Evolutionary conservation across 1,140 invertebrate species (phyloP).

Genomic region (Drosophila mayri): DNA sequence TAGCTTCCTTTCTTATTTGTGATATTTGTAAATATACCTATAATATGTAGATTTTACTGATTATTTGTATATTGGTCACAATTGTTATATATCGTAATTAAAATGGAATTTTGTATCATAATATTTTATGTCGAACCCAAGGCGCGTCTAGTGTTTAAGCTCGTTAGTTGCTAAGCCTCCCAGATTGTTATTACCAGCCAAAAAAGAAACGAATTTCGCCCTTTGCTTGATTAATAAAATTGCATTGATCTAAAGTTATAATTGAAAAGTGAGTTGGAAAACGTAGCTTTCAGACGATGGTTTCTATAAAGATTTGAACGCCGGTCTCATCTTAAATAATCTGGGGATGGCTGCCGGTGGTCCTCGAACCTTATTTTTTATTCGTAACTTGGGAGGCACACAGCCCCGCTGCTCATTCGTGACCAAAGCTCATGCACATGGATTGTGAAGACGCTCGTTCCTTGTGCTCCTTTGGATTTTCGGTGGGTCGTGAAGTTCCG

Average conservation of each 20-base stretch:
- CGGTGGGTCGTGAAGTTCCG: not conserved
- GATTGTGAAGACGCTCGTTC: slow-evolving; percentile 10
- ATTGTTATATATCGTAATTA: slow-evolving; percentile 60
- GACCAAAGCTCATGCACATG: no score
- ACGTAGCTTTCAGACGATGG: not conserved
- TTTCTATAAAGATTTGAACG: not conserved
- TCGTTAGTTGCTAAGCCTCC: slow-evolving; percentile 30
- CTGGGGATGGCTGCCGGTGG: no score
- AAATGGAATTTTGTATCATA: slow-evolving; percentile 43
- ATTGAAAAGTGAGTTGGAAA: slow-evolving; percentile 1
- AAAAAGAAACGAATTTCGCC: slow-evolving; percentile 34
- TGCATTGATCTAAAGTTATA: slow-evolving; percentile 15
- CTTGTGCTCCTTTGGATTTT: slow-evolving; percentile 5
- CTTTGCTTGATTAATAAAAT: slow-evolving; percentile 40
- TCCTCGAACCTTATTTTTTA: not conserved
- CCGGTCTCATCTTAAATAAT: no score
- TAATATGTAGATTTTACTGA: slow-evolving; percentile 51
- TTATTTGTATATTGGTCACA: slow-evolving; percentile 67
- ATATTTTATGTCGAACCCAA: slow-evolving; percentile 25
- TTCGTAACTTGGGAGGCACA: not conserved
- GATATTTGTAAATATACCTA: slow-evolving; percentile 76
- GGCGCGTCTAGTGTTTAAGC: slow-evolving; percentile 35
- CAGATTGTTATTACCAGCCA: slow-evolving; percentile 25
- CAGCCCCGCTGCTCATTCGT: no score
- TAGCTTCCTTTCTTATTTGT: no score